These are phyloP conservation scores for Dendrolimus houi DNA, from an alignment of 2,888 invertebrate species.

Conservation along the genomic window DNA sequence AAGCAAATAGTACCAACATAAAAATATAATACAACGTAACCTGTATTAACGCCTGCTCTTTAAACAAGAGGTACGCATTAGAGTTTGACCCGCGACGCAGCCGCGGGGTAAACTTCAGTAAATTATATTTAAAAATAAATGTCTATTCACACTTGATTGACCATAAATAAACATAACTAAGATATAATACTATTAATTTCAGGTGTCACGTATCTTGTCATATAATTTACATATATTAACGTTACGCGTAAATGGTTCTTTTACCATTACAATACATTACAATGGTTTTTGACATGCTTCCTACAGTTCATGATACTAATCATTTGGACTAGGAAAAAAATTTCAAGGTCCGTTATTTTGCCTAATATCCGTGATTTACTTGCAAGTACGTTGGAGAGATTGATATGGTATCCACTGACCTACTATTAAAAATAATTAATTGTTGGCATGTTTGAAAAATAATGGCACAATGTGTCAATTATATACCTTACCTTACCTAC, in stretches of 20 bases:
- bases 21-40: too few relatives aligned
- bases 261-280: neutral
- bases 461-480: neutral
- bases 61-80: too few relatives aligned
- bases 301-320: slow-evolving; percentile 26
- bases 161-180: too few relatives aligned
- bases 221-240: slow-evolving; percentile 8
- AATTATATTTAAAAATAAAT: too few relatives aligned
- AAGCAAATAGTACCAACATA: too few relatives aligned
- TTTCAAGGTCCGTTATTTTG: slow-evolving; percentile 15
- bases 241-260: slow-evolving; percentile 1
- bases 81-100: too few relatives aligned
- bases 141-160: too few relatives aligned
- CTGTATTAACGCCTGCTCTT: too few relatives aligned
- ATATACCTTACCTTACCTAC: too few relatives aligned
- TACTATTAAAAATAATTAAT: slow-evolving; percentile 7
- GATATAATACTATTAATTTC: neutral
- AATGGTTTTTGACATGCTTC: slow-evolving; percentile 18
- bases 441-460: neutral
- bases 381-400: slow-evolving; percentile 13
- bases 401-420: slow-evolving; percentile 8
- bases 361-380: slow-evolving; percentile 20
- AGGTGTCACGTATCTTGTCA: slow-evolving; percentile 1
- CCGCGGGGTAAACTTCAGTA: too few relatives aligned
- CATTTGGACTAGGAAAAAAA: slow-evolving; percentile 25